Percentiles rank a stretch among this genome's conserved stretches.
These are phyloP conservation scores for Ectemnius cavifrons DNA, from an alignment of 2,888 invertebrate species.

Conservation along the genomic window DNA sequence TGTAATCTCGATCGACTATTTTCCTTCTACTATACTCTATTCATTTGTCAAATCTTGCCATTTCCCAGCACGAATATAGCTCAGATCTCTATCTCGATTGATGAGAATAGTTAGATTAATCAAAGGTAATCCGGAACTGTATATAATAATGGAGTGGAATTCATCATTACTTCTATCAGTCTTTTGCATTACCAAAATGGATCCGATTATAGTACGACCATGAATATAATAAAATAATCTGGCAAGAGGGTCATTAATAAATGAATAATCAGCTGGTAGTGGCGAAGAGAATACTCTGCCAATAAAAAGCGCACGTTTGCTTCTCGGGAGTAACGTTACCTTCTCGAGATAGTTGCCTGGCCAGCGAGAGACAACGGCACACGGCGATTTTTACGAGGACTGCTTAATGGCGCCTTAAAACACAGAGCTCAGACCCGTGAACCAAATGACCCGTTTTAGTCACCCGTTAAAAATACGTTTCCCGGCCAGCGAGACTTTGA, in stretches of 20 bases:
- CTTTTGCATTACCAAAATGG: too few relatives aligned
- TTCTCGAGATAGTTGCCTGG: constrained; percentile 22
- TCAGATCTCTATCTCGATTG: too few relatives aligned
- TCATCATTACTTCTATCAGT: too few relatives aligned
- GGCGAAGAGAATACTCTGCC: constrained; percentile 32
- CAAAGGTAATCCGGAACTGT: too few relatives aligned
- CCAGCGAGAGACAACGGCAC: constrained; percentile 22
- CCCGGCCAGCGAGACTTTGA: constrained; percentile 11
- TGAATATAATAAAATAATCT: not conserved
- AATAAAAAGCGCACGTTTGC: constrained; percentile 33
- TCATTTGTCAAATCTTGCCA: too few relatives aligned
- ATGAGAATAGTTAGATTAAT: too few relatives aligned
- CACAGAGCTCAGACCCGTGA: constrained; percentile 29
- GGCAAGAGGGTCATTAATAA: constrained; percentile 18
- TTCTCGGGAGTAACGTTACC: constrained; percentile 42
- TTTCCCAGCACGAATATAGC: too few relatives aligned
- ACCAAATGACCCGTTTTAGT: constrained; percentile 41
- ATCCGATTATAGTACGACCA: too few relatives aligned
- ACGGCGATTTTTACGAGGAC: constrained; percentile 43
- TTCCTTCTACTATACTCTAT: not conserved
- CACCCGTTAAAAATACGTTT: constrained; percentile 42
- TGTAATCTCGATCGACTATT: not conserved
- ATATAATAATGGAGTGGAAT: too few relatives aligned
- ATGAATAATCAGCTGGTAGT: constrained; percentile 19
- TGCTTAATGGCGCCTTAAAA: constrained; percentile 45